Percentiles rank a stretch among this genome's conserved stretches.
These are phyloP conservation scores for Mesitornis unicolor DNA, from an alignment of 2,113 vertebrate genomes.

Conservation along the genomic window DNA sequence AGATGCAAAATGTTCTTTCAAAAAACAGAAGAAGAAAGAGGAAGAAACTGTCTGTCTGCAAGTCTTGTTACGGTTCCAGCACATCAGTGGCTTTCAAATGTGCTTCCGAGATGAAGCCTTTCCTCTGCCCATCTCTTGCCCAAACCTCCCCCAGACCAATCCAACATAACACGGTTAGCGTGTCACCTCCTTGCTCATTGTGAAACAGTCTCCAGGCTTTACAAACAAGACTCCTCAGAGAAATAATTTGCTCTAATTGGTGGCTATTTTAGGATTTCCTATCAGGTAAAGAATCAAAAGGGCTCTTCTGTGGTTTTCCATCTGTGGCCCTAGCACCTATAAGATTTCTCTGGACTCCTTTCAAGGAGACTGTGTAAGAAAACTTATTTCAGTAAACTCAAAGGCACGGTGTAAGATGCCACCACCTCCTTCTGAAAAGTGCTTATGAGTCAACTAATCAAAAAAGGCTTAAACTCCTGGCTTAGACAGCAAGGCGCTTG, in stretches of 20 bases:
- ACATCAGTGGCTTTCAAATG: fast-evolving
- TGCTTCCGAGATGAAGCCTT: not conserved
- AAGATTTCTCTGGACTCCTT: not conserved
- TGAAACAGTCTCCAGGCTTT: not conserved
- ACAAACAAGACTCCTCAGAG: not conserved
- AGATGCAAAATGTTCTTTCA: no score
- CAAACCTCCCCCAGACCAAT: not conserved
- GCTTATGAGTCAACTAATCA: not conserved
- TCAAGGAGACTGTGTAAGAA: not conserved
- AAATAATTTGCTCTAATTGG: not conserved
- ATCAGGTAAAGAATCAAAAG: not conserved
- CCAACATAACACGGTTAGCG: not conserved
- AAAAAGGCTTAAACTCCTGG: slow-evolving; percentile 17
- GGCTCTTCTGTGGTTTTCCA: not conserved
- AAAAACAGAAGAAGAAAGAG: not conserved
- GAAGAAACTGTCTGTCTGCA: not conserved
- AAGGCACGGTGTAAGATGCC: not conserved
- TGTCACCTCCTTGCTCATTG: not conserved
- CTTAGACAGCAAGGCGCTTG: slow-evolving; percentile 34
- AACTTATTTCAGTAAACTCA: not conserved
- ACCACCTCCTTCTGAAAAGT: not conserved
- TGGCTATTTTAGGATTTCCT: not conserved
- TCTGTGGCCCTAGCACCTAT: not conserved
- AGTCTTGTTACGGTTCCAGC: not conserved
- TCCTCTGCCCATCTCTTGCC: not conserved